phyloP scores from a whole-genome alignment of 2,113 vertebrate genomes.

The Cyprinodon tularosa region DNA sequence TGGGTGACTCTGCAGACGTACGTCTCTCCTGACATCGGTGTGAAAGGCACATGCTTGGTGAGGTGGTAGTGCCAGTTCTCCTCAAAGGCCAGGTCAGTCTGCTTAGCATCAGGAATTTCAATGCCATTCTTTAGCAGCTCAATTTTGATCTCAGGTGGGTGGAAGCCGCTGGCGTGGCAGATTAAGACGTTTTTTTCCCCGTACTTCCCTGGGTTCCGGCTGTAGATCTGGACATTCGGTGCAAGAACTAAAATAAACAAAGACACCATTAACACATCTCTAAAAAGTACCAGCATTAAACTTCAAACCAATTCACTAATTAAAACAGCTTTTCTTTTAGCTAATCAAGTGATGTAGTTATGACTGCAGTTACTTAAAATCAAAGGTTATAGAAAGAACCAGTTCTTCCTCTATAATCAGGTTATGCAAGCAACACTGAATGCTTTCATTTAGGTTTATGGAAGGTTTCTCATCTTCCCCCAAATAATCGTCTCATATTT shows the following conservation, averaged over 20 bases:
- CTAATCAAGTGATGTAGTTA: neutral
- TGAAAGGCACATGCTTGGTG: conserved; percentile 64
- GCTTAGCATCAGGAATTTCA: fast-evolving
- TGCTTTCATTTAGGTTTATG: neutral
- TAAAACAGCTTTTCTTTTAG: neutral
- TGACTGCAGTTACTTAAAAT: neutral
- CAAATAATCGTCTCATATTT: too few relatives aligned
- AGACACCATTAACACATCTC: neutral
- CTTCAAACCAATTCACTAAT: neutral
- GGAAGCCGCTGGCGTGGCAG: conserved; percentile 81
- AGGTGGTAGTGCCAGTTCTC: conserved; percentile 84
- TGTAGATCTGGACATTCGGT: conserved; percentile 82
- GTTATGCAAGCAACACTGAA: neutral
- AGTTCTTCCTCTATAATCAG: neutral
- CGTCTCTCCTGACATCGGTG: fast-evolving
- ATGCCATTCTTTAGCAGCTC: conserved; percentile 52
- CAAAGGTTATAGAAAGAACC: neutral
- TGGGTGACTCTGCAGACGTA: conserved; percentile 78
- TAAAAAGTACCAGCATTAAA: neutral
- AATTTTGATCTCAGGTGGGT: conserved; percentile 81
- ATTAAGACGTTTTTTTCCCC: conserved; percentile 74
- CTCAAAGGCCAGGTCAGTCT: conserved; percentile 82
- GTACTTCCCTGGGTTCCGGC: neutral
- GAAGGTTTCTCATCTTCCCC: neutral
- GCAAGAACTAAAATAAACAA: conserved; percentile 28